Conservation (phyloP, 2,113 vertebrate genomes). For the Anseranas semipalmata region DNA sequence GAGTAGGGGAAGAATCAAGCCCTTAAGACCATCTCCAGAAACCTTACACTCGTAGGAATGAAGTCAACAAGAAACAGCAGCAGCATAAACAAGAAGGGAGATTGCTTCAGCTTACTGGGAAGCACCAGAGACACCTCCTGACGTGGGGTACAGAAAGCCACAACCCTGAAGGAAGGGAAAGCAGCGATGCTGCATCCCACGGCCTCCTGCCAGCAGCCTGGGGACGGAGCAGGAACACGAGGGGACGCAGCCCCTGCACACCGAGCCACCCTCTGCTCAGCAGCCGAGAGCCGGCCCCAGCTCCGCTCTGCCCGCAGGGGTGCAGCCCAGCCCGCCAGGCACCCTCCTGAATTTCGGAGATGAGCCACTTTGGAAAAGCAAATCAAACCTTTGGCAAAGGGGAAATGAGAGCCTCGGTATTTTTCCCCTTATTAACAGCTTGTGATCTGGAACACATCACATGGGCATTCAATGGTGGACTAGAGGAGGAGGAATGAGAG, state of each 20-base stretch:
- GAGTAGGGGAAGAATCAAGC: not conserved
- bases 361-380: rapidly evolving
- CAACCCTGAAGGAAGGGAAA: rapidly evolving
- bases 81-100: not conserved
- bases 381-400: not conserved
- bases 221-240: not conserved
- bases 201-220: rapidly evolving
- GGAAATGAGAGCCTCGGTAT: rapidly evolving
- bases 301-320: rapidly evolving
- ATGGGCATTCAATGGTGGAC: not conserved
- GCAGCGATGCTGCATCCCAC: rapidly evolving
- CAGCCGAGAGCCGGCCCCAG: rapidly evolving
- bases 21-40: not conserved
- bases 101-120: not conserved
- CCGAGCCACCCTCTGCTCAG: not conserved
- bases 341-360: rapidly evolving
- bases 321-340: rapidly evolving
- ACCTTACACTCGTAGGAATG: not conserved
- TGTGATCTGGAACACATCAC: constrained; percentile 32
- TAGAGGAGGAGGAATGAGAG: not conserved
- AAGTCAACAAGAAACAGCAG: not conserved
- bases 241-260: not conserved
- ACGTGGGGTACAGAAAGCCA: rapidly evolving
- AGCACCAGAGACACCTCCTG: rapidly evolving
- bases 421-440: not conserved